Conservation (phyloP, 2,888 invertebrate genomes). For the Cosmia pyralina region DNA sequence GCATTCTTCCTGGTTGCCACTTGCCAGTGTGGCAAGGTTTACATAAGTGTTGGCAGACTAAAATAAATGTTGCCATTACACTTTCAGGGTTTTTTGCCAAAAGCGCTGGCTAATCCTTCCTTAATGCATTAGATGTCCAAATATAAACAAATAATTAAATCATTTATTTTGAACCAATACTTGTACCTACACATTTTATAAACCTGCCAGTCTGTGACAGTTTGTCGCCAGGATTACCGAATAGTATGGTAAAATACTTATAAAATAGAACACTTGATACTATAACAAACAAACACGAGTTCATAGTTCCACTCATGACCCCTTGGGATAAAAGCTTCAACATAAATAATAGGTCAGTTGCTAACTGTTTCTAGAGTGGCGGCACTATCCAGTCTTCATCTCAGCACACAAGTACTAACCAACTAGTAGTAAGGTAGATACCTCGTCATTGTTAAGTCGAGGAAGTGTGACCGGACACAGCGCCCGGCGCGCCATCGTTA, state of each 20-base stretch:
- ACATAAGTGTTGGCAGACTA: too few species aligned
- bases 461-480: constrained; percentile 65
- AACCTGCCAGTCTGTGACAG: too few species aligned
- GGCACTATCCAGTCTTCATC: constrained; percentile 34
- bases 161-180: too few species aligned
- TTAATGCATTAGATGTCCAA: not conserved
- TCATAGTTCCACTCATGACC: not conserved
- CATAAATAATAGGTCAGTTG: constrained; percentile 23
- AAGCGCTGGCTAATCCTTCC: too few species aligned
- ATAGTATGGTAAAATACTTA: not conserved
- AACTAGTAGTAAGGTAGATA: constrained; percentile 10
- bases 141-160: not conserved
- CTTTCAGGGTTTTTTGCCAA: not conserved
- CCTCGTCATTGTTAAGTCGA: constrained; percentile 45
- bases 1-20: too few species aligned
- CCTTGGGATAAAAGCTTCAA: constrained; percentile 13
- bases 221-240: too few species aligned
- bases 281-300: not conserved
- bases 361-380: constrained; percentile 21
- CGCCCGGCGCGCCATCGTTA: constrained; percentile 75
- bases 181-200: too few species aligned
- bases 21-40: too few species aligned
- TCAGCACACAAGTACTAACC: constrained; percentile 1
- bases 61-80: too few species aligned
- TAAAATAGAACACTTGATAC: not conserved